Evolutionary conservation across 1,140 invertebrate genomes (phyloP).

Genomic region (Leptinotarsa lineolata): DNA sequence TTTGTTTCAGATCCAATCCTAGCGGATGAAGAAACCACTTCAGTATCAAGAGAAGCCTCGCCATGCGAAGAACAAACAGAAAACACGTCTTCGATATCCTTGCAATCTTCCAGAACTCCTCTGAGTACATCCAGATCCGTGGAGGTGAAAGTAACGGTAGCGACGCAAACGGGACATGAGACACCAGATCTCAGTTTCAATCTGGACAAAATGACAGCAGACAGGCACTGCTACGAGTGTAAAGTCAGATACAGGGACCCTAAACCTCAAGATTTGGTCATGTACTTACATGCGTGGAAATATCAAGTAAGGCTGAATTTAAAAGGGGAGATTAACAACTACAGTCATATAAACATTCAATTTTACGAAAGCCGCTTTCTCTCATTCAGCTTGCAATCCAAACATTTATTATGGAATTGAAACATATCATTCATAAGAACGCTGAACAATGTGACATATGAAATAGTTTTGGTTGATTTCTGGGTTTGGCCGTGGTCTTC

Average conservation of each 20-base stretch:
- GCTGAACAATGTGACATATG: too few relatives aligned
- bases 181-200: slow-evolving; percentile 70
- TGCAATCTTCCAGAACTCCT: slow-evolving; percentile 40
- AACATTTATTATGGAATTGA: too few relatives aligned
- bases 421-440: too few relatives aligned
- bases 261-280: slow-evolving; percentile 84
- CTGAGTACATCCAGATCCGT: slow-evolving; percentile 38
- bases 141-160: slow-evolving; percentile 69
- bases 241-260: slow-evolving; percentile 89
- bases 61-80: slow-evolving; percentile 62
- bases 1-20: slow-evolving; percentile 5
- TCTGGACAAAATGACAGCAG: slow-evolving; percentile 75
- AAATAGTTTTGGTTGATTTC: too few relatives aligned
- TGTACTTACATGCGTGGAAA: slow-evolving; percentile 94
- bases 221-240: slow-evolving; percentile 91
- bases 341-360: too few relatives aligned
- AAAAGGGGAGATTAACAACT: too few relatives aligned
- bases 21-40: neutral
- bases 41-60: slow-evolving; percentile 66
- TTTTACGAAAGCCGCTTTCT: too few relatives aligned
- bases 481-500: too few relatives aligned
- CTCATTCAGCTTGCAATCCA: too few relatives aligned
- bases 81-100: slow-evolving; percentile 40
- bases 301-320: slow-evolving; percentile 68
- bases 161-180: slow-evolving; percentile 81